A percentile compares a stretch with the other conserved stretches of the same genome.
phyloP scores from a whole-genome alignment of 2,888 invertebrate genomes.

The Latrodectus elegans region DNA sequence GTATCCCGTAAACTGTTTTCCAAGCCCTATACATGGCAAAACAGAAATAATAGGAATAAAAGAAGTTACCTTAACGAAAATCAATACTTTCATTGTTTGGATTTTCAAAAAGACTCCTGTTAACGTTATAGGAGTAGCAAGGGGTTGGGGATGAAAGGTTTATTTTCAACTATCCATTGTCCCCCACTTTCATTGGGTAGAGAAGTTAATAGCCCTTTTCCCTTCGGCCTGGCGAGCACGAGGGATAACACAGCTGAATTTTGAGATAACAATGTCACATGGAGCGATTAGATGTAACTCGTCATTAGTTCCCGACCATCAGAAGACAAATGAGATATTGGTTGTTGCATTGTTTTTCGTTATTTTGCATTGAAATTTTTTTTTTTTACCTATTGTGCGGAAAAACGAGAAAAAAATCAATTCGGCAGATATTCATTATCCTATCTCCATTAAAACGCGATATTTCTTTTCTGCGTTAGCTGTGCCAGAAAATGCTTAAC shows the following conservation, averaged over 20 bases:
- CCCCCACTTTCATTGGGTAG: conserved; percentile 15
- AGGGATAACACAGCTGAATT: conserved; percentile 37
- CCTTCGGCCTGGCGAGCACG: conserved; percentile 20
- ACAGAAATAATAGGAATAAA: conserved; percentile 28
- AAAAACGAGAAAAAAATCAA: neutral
- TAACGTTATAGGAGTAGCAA: conserved; percentile 4
- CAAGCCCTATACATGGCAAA: conserved; percentile 18
- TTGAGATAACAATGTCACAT: conserved; percentile 52
- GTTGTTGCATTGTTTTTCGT: conserved; percentile 26
- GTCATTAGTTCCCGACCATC: conserved; percentile 50
- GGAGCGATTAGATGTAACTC: conserved; percentile 56
- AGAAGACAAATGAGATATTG: conserved; percentile 41
- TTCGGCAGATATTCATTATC: conserved; percentile 47
- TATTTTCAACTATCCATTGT: conserved; percentile 52
- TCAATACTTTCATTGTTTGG: conserved; percentile 43
- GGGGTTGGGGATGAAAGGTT: conserved; percentile 13
- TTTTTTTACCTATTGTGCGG: conserved; percentile 11
- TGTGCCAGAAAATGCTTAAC: neutral
- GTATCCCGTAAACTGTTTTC: conserved; percentile 4
- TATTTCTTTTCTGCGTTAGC: neutral
- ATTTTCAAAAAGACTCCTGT: conserved; percentile 47
- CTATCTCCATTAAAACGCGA: conserved; percentile 20
- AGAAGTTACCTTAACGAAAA: conserved; percentile 55
- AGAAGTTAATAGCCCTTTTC: conserved; percentile 46
- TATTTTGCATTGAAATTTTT: conserved; percentile 5